Base-by-base conservation (phyloP, 1,140 invertebrate genomes). In the Temnothorax longispinosus region DNA sequence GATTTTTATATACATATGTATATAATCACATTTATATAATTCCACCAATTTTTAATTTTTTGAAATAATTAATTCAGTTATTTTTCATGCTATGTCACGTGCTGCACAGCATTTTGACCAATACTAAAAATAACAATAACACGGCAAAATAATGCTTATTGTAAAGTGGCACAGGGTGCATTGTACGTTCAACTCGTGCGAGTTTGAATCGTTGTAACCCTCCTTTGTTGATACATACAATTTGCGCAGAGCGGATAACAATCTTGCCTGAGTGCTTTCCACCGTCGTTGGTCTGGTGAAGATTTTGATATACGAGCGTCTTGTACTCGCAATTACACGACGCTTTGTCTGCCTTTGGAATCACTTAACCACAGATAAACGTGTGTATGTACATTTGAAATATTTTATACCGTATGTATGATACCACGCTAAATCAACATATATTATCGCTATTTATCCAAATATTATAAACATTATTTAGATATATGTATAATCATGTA, bases 271-370 rank as follows among this genome's bases (percentile, higher is more conserved):
- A 85, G 69, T 38, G 74, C 87, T 80, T 86, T 88, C 80, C 35
- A 75, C 60, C 74, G 71, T 56, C 82, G 86, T 52, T 58, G 47
- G 6, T 65, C 64, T 65, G 82, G 32, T 54, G 52, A 87, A 74
- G 74, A 85, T 88, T 89, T 89, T 89, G 87, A 88, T 89, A 80
- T 88, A 88, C 44, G 88, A 88, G 47, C 67, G 11, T 50, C 47
- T 58, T 27, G 21, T 52, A 58, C 60, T 78, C 35, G n/a, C 52
- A 64, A 67, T 77, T 78, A 81, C 18, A 44, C 74, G 74, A 72
- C 60, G 50, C 27, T 32, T 44, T 44, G 58, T 44, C 44, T 74
- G 52, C 60, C 81, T 74, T 72, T 85, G 72, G 27, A 85, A 89
- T 88, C 86, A 32, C 58, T 27, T 56, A 64, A 27, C 27, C 47